Percentiles rank a stretch among this genome's conserved stretches.
Evolutionary conservation across 2,113 vertebrate genomes (phyloP).

Genomic region (Cricetomys ansorgei): DNA sequence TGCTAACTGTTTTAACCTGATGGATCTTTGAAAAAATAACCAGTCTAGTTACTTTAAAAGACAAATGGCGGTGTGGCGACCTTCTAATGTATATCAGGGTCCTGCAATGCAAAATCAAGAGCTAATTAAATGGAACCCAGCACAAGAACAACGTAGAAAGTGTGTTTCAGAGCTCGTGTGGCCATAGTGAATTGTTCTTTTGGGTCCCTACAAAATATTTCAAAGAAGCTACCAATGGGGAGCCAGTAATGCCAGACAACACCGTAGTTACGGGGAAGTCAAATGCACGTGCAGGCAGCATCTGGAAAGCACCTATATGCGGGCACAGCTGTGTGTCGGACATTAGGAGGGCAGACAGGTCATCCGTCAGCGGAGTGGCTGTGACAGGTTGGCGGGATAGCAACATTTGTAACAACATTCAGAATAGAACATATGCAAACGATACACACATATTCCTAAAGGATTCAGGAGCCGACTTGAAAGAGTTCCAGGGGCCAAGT

Average conservation of each 20-base stretch:
- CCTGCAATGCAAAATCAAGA: conserved; percentile 88
- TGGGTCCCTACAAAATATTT: conserved; percentile 48
- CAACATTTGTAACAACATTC: conserved; percentile 6
- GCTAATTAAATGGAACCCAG: conserved; percentile 86
- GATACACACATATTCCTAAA: background rate
- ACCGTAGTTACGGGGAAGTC: conserved; percentile 9
- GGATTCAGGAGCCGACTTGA: conserved; percentile 13
- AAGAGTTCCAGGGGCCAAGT: background rate
- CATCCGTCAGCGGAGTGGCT: background rate
- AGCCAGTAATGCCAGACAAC: background rate
- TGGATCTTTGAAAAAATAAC: conserved; percentile 84
- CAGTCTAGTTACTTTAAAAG: conserved; percentile 86
- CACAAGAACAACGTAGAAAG: conserved; percentile 70
- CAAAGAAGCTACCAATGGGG: conserved; percentile 40
- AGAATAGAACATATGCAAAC: conserved; percentile 43
- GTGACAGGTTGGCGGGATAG: background rate
- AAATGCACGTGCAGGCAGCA: conserved; percentile 27
- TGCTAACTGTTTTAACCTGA: conserved; percentile 90
- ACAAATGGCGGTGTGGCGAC: conserved; percentile 85
- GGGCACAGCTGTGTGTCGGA: background rate
- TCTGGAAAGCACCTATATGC: conserved; percentile 18
- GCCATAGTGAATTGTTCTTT: conserved; percentile 58
- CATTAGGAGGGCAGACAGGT: background rate
- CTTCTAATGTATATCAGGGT: conserved; percentile 87
- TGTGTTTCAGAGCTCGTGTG: conserved; percentile 71